Evolutionary conservation across 2,888 invertebrate species (phyloP), one percentile per base, ranked within the genome.

Genomic region (Diaprepes abbreviatus): DNA sequence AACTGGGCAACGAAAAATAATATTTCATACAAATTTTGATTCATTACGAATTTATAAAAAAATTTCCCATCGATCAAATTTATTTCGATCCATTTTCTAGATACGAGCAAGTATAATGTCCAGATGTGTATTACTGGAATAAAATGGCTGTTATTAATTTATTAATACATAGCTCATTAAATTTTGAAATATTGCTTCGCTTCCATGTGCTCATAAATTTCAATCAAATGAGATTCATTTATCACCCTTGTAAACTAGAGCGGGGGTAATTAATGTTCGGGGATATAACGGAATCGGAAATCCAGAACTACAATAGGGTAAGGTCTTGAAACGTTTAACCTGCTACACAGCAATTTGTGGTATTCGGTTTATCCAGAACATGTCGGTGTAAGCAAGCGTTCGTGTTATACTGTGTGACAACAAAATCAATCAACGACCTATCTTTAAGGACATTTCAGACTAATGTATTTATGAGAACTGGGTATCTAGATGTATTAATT

Each of bases 191-290:
- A 28, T 28, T 28, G 9, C 48, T 28, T 6, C 14, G 14, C 14
- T 7, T 50, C 48, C 12, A 50, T 45, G 24, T 45, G n/a, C n/a
- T 24, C 45, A 12, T 50, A 21, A 50, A 50, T 50, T 50, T 50
- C 24, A 50, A 50, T 50, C 48, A 50, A 28, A 7, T 16, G 24
- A 1, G 9, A 28, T 9, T 28, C 48, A 50, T 50, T 28, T 28
- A 50, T 50, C 48, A 50, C 14, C 48, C 48, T 24, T 5, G 45
- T 24, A 24, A 10, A 12, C 12, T 28, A 16, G 21, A 28, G 28
- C 28, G 31, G 7, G 9, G 48, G 28, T 50, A 50, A 50, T 50
- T 50, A 50, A 50, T 50, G 48, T 50, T 50, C 48, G 21, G n/a
- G 24, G 28, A 16, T 28, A 50, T 21, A 50, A 50, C 28, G 28